phyloP scores from a whole-genome alignment of 53 echinoderm and acorn worm species.

The Zoroaster sp. region DNA sequence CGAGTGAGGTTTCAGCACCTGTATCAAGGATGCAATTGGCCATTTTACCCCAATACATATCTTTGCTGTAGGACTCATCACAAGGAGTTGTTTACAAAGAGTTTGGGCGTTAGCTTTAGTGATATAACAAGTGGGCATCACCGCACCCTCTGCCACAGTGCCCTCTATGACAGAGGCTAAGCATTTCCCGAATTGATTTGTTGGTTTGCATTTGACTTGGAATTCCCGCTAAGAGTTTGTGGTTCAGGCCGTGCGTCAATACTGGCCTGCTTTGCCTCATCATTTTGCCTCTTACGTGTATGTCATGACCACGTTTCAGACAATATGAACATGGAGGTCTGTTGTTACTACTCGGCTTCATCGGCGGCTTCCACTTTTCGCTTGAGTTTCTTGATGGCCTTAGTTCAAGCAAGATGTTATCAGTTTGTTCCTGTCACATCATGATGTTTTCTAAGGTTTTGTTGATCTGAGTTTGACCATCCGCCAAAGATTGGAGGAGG shows the following conservation, averaged over 20 bases:
- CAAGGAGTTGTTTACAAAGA: background rate
- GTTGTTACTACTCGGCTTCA: no score
- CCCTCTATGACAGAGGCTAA: slow-evolving; percentile 20
- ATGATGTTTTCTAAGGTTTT: background rate
- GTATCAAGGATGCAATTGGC: background rate
- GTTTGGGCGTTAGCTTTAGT: background rate
- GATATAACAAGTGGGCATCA: background rate
- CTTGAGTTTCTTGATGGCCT: background rate
- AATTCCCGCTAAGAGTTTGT: background rate
- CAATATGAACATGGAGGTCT: background rate
- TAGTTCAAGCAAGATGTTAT: background rate
- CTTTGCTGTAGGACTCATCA: background rate
- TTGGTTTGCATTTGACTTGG: background rate
- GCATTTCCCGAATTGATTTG: slow-evolving; percentile 5
- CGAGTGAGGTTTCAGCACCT: background rate
- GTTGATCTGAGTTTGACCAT: background rate
- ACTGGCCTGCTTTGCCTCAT: background rate
- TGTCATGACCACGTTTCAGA: background rate
- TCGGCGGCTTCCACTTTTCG: background rate
- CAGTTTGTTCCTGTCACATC: background rate
- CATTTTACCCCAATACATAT: background rate
- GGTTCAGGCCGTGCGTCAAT: background rate
- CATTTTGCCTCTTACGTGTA: background rate
- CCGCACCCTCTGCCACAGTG: background rate
- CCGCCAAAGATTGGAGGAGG: background rate